Percentiles rank a stretch among this genome's conserved stretches.
Evolutionary conservation across 1,140 invertebrate genomes (phyloP).

Genomic region (Drosophila simulans): DNA sequence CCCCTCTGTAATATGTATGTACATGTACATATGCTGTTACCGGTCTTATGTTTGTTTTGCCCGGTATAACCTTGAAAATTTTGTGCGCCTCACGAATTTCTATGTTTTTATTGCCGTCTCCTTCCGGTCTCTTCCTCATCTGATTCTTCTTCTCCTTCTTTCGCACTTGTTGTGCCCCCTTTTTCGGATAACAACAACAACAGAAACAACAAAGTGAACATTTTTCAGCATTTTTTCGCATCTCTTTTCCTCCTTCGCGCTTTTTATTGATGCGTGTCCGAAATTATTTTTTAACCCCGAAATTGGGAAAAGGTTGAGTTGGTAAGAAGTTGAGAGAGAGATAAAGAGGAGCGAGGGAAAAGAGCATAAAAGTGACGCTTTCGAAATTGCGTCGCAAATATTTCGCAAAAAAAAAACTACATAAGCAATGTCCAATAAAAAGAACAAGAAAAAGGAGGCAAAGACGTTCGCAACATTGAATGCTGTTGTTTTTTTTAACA

Average conservation of each 20-base stretch:
- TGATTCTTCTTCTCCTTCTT: slow-evolving; percentile 16
- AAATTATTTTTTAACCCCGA: slow-evolving; percentile 28
- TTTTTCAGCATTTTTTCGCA: slow-evolving; percentile 8
- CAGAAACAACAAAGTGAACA: slow-evolving; percentile 30
- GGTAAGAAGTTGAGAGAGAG: not conserved
- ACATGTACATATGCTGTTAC: slow-evolving; percentile 63
- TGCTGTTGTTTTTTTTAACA: slow-evolving; percentile 32
- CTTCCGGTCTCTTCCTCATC: slow-evolving; percentile 27
- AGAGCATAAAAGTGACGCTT: slow-evolving; percentile 60
- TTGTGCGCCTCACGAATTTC: slow-evolving; percentile 72
- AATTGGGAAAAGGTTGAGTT: slow-evolving; percentile 8
- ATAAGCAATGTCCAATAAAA: slow-evolving; percentile 24
- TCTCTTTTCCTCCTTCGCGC: not conserved
- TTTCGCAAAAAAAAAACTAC: slow-evolving; percentile 31
- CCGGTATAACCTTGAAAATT: slow-evolving; percentile 81
- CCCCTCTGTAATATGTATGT: slow-evolving; percentile 1
- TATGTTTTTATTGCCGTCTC: slow-evolving; percentile 71
- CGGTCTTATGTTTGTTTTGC: slow-evolving; percentile 83
- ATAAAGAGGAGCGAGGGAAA: not conserved
- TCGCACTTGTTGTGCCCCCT: slow-evolving; percentile 73
- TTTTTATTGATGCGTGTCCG: slow-evolving; percentile 23
- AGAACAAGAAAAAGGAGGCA: slow-evolving; percentile 22
- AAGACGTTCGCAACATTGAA: slow-evolving; percentile 33
- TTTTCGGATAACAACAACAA: slow-evolving; percentile 27
- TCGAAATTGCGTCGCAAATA: slow-evolving; percentile 75